Conservation (phyloP, 2,113 vertebrate genomes). For the Herpetotheres cachinnans region DNA sequence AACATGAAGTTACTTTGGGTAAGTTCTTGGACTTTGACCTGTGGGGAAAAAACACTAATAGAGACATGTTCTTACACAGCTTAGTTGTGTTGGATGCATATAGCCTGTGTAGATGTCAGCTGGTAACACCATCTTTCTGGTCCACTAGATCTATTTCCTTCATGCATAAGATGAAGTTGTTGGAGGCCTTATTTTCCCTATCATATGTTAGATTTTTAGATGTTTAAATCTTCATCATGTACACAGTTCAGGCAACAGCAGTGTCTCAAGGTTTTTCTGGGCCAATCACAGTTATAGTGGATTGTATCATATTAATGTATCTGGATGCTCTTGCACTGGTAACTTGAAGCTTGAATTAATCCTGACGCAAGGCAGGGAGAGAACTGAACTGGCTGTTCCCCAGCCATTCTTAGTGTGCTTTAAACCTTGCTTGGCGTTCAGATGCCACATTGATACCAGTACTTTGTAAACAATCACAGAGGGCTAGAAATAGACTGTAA, state of each 20-base stretch:
- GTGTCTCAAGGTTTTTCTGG: neutral
- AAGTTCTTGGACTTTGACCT: slow-evolving; percentile 5
- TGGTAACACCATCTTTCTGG: neutral
- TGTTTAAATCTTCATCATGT: neutral
- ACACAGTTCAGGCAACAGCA: neutral
- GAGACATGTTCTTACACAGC: neutral
- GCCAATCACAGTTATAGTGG: neutral
- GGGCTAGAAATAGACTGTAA: neutral
- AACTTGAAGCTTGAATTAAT: neutral
- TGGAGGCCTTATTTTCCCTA: neutral
- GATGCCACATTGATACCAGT: neutral
- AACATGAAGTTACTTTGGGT: slow-evolving; percentile 85
- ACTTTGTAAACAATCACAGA: neutral
- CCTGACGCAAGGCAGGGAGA: neutral
- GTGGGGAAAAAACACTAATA: neutral
- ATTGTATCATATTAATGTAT: rapidly evolving
- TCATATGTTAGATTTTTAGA: neutral
- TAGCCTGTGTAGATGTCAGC: neutral
- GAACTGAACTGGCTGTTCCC: neutral
- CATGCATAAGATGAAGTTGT: neutral
- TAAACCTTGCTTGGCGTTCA: neutral
- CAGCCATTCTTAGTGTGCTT: neutral
- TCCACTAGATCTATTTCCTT: neutral
- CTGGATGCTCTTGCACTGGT: neutral
- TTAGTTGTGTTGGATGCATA: neutral